phyloP scores from a whole-genome alignment of 2,113 vertebrate genomes.

The Paedocypris sp. region DNA sequence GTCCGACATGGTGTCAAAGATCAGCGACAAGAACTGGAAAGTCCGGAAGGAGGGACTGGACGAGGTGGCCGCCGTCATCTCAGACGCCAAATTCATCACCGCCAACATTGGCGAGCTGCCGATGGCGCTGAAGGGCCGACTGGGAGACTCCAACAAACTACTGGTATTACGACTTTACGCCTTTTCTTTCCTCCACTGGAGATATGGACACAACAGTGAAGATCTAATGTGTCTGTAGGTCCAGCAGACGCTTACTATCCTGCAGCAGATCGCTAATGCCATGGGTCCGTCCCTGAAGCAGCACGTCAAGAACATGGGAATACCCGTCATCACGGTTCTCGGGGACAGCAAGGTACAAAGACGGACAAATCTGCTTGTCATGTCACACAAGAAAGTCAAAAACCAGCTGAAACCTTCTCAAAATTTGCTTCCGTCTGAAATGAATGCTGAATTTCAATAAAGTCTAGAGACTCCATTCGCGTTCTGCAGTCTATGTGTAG shows the following conservation, averaged over 20 bases:
- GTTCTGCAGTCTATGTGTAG: too few relatives aligned
- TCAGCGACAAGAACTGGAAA: conserved; percentile 97
- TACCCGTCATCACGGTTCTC: conserved; percentile 82
- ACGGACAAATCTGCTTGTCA: not conserved
- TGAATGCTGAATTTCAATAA: too few relatives aligned
- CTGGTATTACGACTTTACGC: conserved; percentile 66
- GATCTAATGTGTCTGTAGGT: conserved; percentile 60
- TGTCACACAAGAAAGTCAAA: too few relatives aligned
- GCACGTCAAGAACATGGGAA: conserved; percentile 81
- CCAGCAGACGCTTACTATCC: conserved; percentile 83
- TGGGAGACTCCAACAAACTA: conserved; percentile 94
- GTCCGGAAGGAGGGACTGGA: conserved; percentile 93
- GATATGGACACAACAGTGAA: too few relatives aligned
- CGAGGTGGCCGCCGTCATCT: conserved; percentile 79
- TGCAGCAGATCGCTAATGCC: conserved; percentile 82
- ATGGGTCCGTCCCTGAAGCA: conserved; percentile 89
- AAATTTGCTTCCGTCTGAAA: too few relatives aligned
- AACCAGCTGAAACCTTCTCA: too few relatives aligned
- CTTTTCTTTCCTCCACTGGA: too few relatives aligned
- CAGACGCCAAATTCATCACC: conserved; percentile 91
- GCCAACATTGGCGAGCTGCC: conserved; percentile 87
- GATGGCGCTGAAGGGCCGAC: conserved; percentile 78
- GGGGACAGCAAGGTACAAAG: conserved; percentile 88
- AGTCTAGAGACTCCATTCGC: too few relatives aligned
- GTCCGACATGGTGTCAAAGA: conserved; percentile 81